A percentile compares a stretch with the other conserved stretches of the same genome.
Conservation (phyloP, 2,113 vertebrate species). For the Engraulis encrasicolus region DNA sequence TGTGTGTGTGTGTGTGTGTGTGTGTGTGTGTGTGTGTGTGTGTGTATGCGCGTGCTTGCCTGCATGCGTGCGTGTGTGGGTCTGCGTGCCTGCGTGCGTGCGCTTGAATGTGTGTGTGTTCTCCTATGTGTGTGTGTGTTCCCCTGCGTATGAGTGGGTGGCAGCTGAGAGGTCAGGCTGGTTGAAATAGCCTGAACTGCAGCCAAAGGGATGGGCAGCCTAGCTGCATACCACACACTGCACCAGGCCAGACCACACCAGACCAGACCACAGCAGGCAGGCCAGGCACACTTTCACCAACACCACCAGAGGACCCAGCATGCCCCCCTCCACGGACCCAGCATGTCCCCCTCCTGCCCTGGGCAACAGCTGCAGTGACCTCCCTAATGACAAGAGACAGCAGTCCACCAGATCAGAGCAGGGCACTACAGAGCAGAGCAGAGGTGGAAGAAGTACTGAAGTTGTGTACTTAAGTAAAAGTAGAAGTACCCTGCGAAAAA, state of each 20-base stretch:
- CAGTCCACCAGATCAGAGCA: not conserved
- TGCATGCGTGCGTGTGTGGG: conserved; percentile 2
- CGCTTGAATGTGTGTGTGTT: conserved; percentile 3
- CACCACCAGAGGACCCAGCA: no score
- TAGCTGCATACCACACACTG: no score
- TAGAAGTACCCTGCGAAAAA: no score
- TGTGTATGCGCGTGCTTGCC: not conserved
- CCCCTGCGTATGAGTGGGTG: not conserved
- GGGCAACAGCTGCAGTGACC: not conserved
- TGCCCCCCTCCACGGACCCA: not conserved
- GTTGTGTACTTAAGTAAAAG: no score
- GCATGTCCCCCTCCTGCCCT: no score
- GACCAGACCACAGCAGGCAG: no score
- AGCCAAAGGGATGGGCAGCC: not conserved
- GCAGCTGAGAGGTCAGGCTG: conserved; percentile 30
- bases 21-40: not conserved
- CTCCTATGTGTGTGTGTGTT: not conserved
- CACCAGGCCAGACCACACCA: no score
- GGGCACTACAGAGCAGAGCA: no score
- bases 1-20: not conserved
- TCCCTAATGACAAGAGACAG: not conserved
- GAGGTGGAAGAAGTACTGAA: no score
- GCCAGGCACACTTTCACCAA: not conserved
- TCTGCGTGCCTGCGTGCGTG: conserved; percentile 8
- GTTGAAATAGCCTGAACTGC: not conserved